These are phyloP conservation scores for Bombylius discolor DNA, from an alignment of 2,888 invertebrate genomes.

Conservation along the genomic window DNA sequence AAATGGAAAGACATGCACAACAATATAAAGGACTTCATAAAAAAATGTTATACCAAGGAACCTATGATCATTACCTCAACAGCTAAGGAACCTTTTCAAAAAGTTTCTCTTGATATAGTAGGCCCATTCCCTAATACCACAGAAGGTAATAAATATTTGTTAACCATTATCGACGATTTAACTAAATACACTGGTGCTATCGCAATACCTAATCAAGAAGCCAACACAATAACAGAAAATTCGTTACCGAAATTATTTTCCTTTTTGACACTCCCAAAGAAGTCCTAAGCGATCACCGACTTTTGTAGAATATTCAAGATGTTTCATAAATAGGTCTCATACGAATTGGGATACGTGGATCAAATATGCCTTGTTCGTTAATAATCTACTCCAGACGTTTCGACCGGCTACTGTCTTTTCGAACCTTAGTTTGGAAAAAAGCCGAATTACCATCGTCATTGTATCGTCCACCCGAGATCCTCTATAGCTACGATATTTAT, in stretches of 20 bases:
- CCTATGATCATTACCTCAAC: too few relatives aligned
- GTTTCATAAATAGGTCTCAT: too few relatives aligned
- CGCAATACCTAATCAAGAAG: slow-evolving; percentile 20
- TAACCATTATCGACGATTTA: slow-evolving; percentile 20
- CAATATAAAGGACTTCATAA: too few relatives aligned
- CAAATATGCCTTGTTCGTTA: neutral
- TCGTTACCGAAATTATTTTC: neutral
- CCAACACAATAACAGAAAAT: slow-evolving; percentile 22
- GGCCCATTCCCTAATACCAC: slow-evolving; percentile 18
- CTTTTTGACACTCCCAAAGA: neutral
- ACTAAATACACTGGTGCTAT: slow-evolving; percentile 20
- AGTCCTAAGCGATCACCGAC: neutral
- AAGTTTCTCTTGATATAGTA: too few relatives aligned
- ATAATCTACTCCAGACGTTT: neutral
- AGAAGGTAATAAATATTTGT: slow-evolving; percentile 18
- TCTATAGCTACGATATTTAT: too few relatives aligned
- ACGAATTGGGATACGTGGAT: too few relatives aligned
- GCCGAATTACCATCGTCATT: neutral
- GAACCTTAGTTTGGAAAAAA: neutral
- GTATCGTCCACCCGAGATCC: too few relatives aligned
- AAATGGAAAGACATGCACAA: too few relatives aligned
- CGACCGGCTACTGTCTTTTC: neutral
- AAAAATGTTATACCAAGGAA: too few relatives aligned
- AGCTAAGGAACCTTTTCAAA: too few relatives aligned
- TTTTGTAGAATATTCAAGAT: neutral